Conservation (phyloP, 2,797 vertebrate genomes). For the Aldrovandia affinis region DNA sequence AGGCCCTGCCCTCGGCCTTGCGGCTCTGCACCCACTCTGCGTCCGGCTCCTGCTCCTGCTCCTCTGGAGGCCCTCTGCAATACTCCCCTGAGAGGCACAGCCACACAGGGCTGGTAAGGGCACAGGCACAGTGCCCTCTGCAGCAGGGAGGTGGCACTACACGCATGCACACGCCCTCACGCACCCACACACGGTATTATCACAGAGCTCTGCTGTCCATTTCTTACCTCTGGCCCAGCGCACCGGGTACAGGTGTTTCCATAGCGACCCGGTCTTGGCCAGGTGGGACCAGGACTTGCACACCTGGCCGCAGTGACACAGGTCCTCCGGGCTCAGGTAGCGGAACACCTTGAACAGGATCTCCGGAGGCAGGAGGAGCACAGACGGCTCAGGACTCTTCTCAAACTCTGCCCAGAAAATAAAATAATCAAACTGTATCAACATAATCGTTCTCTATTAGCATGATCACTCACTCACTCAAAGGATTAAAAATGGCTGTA, state of each 20-base stretch:
- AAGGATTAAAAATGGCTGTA: too few species aligned
- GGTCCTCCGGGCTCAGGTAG: constrained; percentile 86
- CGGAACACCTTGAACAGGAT: constrained; percentile 90
- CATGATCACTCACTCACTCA: too few species aligned
- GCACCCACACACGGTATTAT: background rate
- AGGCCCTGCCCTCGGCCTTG: constrained; percentile 86
- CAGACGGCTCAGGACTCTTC: constrained; percentile 65
- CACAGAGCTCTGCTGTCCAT: background rate
- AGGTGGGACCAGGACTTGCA: constrained; percentile 88
- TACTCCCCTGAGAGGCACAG: constrained; percentile 77
- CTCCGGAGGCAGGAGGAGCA: constrained; percentile 89
- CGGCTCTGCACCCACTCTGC: constrained; percentile 90
- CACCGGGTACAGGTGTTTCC: constrained; percentile 95
- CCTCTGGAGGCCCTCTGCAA: constrained; percentile 81
- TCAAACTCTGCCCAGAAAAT: constrained; percentile 74
- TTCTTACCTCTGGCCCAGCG: constrained; percentile 91
- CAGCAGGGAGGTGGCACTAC: constrained; percentile 10
- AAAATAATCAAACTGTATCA: too few species aligned
- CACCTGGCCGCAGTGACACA: constrained; percentile 93
- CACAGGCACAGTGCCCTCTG: background rate
- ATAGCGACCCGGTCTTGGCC: constrained; percentile 88
- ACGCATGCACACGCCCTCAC: background rate
- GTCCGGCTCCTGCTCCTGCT: constrained; percentile 85
- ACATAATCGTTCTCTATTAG: too few species aligned
- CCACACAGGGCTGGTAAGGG: background rate